Base-by-base conservation (phyloP, 2,113 vertebrate genomes). In the Nannospalax galili region DNA sequence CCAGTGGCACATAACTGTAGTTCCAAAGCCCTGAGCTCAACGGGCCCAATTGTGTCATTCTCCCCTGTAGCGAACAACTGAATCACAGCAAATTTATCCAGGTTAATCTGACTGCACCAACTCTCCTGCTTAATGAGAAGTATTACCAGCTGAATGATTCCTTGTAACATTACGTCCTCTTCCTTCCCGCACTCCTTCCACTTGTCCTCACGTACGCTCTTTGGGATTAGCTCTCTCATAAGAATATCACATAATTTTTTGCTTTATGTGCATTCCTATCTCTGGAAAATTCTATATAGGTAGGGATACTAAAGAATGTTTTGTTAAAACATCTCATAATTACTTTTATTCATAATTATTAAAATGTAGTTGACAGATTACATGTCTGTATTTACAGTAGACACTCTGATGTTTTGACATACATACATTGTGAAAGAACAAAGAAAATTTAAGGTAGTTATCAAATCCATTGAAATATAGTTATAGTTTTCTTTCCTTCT, bases 241-340 rank as follows among this genome's bases (percentile, higher is more conserved):
- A 67, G 7, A 70, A 35, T 32, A 93, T 9, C 6, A 52, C 7
- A 17, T 8, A 24, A 81, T 4, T 20, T 30, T 79, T 88, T 80
- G 20, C 19, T 6, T 90, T 32, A 72, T 10, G 5, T 17, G 14
- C 14, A 78, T 24, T 42, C 24, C 37, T 26, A 91, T 15, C 37
- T 65, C 11, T 52, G 42, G 5, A 22, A 91, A 96, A 90, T 58
- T 67, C 30, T 86, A 22, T 90, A 42, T 14, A 75, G 6, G 15
- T n/a, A 5, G 40, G 75, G 0, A 7, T 72, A 73, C 26, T 56
- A 72, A 72, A 56, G 24, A 84, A 58, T 75, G 69, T 70, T 45
- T 80, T 79, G 40, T 84, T 87, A 86, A 93, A 67, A 91, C 40
- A 48, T n/a, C 8, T 65, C 32, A 60, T 40, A 69, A 62, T 56